phyloP scores from a whole-genome alignment of 1,140 invertebrate species.

The Drosophila burlai region DNA sequence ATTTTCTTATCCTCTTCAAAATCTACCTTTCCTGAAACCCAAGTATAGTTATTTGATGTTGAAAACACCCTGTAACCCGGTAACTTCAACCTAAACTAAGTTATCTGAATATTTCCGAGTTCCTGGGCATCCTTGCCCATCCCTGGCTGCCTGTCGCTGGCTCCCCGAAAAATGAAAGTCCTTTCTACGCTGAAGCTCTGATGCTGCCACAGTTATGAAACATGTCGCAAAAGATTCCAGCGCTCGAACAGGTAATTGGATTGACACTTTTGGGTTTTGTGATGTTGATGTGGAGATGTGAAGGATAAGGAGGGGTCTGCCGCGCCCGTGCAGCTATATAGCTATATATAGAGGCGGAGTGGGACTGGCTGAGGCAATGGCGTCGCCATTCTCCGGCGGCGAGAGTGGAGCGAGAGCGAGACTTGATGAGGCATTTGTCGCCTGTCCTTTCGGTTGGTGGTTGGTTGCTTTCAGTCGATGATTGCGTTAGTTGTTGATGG shows the following conservation, averaged over 20 bases:
- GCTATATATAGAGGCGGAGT: slow-evolving; percentile 10
- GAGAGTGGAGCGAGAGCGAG: slow-evolving; percentile 54
- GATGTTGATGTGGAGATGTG: slow-evolving; percentile 44
- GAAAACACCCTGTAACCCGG: neutral
- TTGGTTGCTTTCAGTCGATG: slow-evolving; percentile 75
- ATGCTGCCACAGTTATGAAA: slow-evolving; percentile 73
- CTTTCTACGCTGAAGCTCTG: slow-evolving; percentile 36
- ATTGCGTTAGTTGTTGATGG: slow-evolving; percentile 81
- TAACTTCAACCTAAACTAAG: slow-evolving; percentile 4
- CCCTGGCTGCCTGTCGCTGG: slow-evolving; percentile 22
- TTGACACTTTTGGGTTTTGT: slow-evolving; percentile 82
- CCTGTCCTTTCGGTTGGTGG: slow-evolving; percentile 57
- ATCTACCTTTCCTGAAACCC: neutral
- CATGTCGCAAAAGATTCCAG: slow-evolving; percentile 83
- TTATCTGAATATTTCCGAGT: slow-evolving; percentile 9
- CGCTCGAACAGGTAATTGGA: slow-evolving; percentile 83
- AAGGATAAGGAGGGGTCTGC: slow-evolving; percentile 30
- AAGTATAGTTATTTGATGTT: slow-evolving; percentile 1
- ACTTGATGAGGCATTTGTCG: slow-evolving; percentile 76
- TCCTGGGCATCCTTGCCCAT: slow-evolving; percentile 8
- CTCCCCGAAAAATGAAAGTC: slow-evolving; percentile 51
- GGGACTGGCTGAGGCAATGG: slow-evolving; percentile 29
- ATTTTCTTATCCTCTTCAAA: neutral
- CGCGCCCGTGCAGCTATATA: slow-evolving; percentile 17
- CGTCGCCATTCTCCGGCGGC: slow-evolving; percentile 41